Base-by-base conservation (phyloP, 1,140 invertebrate genomes). In the Cecropterus lyciades region DNA sequence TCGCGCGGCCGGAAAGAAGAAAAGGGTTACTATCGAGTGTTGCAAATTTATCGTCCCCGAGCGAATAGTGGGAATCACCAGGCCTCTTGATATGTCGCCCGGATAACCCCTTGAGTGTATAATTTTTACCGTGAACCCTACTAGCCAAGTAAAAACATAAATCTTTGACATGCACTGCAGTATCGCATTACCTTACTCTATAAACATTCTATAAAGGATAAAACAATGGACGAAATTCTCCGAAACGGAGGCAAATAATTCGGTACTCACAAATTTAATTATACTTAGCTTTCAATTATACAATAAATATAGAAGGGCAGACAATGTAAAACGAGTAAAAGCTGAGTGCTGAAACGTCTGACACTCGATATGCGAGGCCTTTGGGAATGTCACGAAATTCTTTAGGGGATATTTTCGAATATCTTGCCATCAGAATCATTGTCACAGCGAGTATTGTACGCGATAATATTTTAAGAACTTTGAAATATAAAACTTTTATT, bases 31-130 rank as follows among this genome's bases (percentile, higher is more conserved):
- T 77, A 83, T 85, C 81, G 73, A 82, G 60, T 81, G 75, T 72
- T 73, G 40, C 55, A 78, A 80, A 89, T 87, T 84, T 89, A 88
- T 87, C 65, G 83, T 70, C 69, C 84, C 79, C 77, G 15, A 62
- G 82, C 73, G 84, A 68, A 82, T 79, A 76, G 77, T 75, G 42
- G 70, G 74, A 73, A 77, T 71, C 73, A 73, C 65, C 56, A 56
- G 69, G 65, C 70, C 71, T 64, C 80, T 82, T 82, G 76, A 82
- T 80, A 77, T 85, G 84, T 87, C 81, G 75, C 55, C 72, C 72
- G 76, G 73, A 66, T 78, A 79, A 77, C 67, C 85, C 78, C 81
- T 70, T 17, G 79, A 73, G 82, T 73, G 79, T 67, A 85, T 82
- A 81, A 82, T 82, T 87, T 82, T 77, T 71, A 49, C 68, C 62